Base-by-base conservation (phyloP, 2,888 invertebrate genomes). In the Magallana nippona region DNA sequence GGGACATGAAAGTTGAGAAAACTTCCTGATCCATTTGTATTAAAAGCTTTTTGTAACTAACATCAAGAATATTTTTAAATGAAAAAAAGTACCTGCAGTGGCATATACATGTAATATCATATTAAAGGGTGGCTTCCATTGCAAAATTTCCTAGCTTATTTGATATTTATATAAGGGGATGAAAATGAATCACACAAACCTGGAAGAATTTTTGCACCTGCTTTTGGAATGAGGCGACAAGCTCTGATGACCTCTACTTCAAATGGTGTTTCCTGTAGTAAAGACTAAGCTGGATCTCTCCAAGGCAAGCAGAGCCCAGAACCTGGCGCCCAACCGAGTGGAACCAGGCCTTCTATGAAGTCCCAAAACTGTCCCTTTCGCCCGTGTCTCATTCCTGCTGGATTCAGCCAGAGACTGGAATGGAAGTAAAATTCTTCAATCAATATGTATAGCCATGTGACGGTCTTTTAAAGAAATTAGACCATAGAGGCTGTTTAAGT, bases 291-390 rank as follows among this genome's bases (percentile, higher is more conserved):
- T 99, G 99, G 89, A 99, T 98, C 94, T 99, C 99, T 83, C 99
- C 99, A 88, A 99, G 96, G 58, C 98, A 97, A 5, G 99, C 98
- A 15, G 98, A 97, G 3, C 99, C 99, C 81, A 99, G 96, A 63
- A 99, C 98, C 95, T 99, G 99, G 88, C 99, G 96, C 10, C 99
- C 99, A 84, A 99, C 99, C 89, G 99, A 95, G 95, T 99, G 98
- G 99, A 32, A 99, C 99, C 88, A 99, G 95, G 81, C 98, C 98
- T 94, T 99, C 99, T 92, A 99, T 98, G 95, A 99, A 94, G 94
- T 98, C 98, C 84, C 98, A 98, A 93, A 99, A 96, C 92, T 98
- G 98, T 57, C 95, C 94, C 96, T 97, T 95, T 96, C 97, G 91
- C 95, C 96, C 93, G 10, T 92, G 84, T 27, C 93, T 88, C 89